These are phyloP conservation scores for Oreochromis tanganicae DNA, from an alignment of 2,113 vertebrate species.

Conservation along the genomic window DNA sequence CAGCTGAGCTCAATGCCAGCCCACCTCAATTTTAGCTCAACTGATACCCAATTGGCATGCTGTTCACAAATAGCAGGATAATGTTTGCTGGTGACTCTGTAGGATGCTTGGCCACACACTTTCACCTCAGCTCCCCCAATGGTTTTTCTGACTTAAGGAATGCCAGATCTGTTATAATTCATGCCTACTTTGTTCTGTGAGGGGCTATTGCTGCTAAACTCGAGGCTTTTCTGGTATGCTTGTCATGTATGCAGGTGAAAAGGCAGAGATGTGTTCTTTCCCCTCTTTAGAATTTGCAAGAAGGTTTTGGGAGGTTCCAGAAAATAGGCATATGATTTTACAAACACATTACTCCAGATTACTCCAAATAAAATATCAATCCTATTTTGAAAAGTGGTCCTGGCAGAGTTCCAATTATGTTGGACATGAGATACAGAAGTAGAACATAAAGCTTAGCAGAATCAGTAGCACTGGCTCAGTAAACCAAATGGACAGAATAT, in stretches of 20 bases:
- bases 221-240: neutral
- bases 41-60: neutral
- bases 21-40: neutral
- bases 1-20: neutral
- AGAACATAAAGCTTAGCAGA: neutral
- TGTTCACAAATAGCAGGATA: neutral
- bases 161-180: neutral
- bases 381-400: neutral
- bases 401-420: neutral
- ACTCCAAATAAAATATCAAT: neutral
- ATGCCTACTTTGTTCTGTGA: neutral
- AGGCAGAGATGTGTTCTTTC: neutral
- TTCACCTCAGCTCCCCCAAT: neutral
- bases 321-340: neutral
- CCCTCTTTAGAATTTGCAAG: neutral
- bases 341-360: neutral
- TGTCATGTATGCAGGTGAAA: neutral
- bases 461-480: neutral
- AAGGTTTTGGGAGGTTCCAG: neutral
- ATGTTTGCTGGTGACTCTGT: neutral
- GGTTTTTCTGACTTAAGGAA: neutral
- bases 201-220: neutral
- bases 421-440: neutral
- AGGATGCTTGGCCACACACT: neutral
- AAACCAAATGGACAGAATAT: neutral